Percentiles rank a stretch among this genome's conserved stretches.
These are phyloP conservation scores for Sycophila sp. DNA, from an alignment of 1,140 invertebrate species.

Conservation along the genomic window DNA sequence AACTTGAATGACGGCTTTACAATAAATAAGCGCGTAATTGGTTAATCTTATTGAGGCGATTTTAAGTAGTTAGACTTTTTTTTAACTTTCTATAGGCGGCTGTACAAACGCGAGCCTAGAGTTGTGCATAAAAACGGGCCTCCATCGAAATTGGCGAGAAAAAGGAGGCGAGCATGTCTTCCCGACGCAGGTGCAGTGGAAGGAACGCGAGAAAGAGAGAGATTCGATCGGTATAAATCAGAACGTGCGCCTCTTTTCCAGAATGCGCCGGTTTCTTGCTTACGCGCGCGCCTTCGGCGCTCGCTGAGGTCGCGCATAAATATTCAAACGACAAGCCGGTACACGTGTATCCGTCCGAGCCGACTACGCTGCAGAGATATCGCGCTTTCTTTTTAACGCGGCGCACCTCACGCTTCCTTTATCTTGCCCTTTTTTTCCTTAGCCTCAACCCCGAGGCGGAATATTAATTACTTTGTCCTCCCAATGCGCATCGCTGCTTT, in stretches of 20 bases:
- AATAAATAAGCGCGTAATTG: not conserved
- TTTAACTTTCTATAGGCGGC: not conserved
- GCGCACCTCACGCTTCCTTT: too few species aligned
- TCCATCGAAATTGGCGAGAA: not conserved
- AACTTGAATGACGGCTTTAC: too few species aligned
- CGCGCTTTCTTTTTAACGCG: too few species aligned
- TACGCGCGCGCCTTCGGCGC: constrained; percentile 21
- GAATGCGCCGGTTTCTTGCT: constrained; percentile 51
- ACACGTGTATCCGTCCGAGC: constrained; percentile 47
- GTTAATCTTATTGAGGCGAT: not conserved
- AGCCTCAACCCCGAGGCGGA: too few species aligned
- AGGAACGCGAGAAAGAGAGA: constrained; percentile 24
- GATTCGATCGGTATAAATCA: constrained; percentile 56
- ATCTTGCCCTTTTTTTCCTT: too few species aligned
- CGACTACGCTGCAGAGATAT: too few species aligned
- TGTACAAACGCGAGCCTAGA: not conserved
- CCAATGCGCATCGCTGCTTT: too few species aligned
- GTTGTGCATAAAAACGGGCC: too few species aligned
- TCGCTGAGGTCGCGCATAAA: constrained; percentile 52
- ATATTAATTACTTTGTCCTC: too few species aligned
- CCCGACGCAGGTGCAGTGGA: constrained; percentile 1
- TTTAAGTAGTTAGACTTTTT: not conserved
- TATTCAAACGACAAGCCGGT: constrained; percentile 57
- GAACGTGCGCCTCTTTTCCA: constrained; percentile 52
- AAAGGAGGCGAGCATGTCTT: not conserved